Evolutionary conservation across 2,113 vertebrate genomes (phyloP), one percentile per base, ranked within the genome.

Genomic region (Formicarius rufipectus): DNA sequence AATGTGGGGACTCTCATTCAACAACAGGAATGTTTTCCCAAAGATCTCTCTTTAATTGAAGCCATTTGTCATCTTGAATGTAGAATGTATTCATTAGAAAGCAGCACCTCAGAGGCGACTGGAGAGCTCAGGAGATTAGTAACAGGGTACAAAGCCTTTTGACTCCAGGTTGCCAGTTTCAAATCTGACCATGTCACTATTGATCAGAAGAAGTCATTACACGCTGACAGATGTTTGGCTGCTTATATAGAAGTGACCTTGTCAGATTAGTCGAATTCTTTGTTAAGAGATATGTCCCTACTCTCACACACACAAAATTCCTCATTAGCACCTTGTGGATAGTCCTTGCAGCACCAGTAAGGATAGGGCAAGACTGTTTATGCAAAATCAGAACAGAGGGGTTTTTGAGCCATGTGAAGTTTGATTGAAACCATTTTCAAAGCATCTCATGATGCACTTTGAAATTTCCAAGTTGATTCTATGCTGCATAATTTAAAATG

Each of bases 11-110:
- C 12, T 1, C 77, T 90, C 23, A 1, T 84, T 91, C 71, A 71
- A 72, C 62, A 84, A 64, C 0, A 4, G 63, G 81, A 82, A 74
- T 95, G 76, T 88, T 97, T 96, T 95, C 88, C 42, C 86, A 24
- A 28, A 94, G 89, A 96, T 89, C 56, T 79, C 68, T 77, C 78
- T 94, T 88, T 96, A 97, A 95, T 97, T 96, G 95, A 96, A 95
- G 88, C 68, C 78, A 94, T 97, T 96, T 96, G 91, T 97, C 96
- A 97, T 96, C 84, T 95, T 94, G 94, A 95, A 79, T 82, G 75
- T 56, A 40, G 69, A 95, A 94, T 67, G 73, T 96, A 90, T 95
- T 97, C 88, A 94, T 97, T 96, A 94, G 88, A 67, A 94, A 93
- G 88, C 73, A 59, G 69, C 40, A 74, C 71, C 91, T 96, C 10